These are phyloP conservation scores for Tor tambroides DNA, from an alignment of 2,113 vertebrate species.

Conservation along the genomic window DNA sequence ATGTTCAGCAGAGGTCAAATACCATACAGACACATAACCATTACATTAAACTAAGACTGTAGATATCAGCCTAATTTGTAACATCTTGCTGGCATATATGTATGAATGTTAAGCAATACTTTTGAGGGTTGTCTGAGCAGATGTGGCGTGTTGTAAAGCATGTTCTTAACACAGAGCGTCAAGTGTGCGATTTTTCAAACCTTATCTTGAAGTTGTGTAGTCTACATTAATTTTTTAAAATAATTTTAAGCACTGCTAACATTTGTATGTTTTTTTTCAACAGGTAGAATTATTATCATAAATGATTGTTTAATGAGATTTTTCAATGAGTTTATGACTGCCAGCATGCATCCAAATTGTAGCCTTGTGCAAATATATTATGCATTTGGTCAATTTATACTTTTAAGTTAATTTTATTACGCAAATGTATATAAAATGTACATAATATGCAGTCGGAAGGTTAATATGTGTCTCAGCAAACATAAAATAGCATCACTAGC, in stretches of 20 bases:
- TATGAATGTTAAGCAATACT: conserved; percentile 4
- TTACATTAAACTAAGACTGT: conserved; percentile 19
- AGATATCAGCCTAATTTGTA: neutral
- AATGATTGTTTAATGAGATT: neutral
- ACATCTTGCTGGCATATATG: neutral
- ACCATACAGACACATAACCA: conserved; percentile 12
- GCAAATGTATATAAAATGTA: neutral
- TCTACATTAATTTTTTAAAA: no score
- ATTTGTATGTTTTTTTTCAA: neutral
- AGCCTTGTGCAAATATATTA: neutral
- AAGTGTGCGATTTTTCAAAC: neutral
- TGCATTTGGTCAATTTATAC: neutral
- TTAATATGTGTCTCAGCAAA: conserved; percentile 10
- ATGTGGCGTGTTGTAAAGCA: neutral
- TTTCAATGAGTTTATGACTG: neutral
- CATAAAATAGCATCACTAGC: conserved; percentile 26
- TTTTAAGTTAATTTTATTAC: neutral
- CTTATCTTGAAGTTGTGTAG: neutral
- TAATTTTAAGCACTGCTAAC: neutral
- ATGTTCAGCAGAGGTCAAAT: conserved; percentile 32
- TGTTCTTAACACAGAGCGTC: neutral
- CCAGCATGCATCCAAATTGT: neutral
- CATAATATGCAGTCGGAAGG: neutral
- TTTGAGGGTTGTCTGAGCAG: neutral
- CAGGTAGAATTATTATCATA: neutral